Conservation (phyloP, 2,113 vertebrate genomes). For the Actinemys pallida region DNA sequence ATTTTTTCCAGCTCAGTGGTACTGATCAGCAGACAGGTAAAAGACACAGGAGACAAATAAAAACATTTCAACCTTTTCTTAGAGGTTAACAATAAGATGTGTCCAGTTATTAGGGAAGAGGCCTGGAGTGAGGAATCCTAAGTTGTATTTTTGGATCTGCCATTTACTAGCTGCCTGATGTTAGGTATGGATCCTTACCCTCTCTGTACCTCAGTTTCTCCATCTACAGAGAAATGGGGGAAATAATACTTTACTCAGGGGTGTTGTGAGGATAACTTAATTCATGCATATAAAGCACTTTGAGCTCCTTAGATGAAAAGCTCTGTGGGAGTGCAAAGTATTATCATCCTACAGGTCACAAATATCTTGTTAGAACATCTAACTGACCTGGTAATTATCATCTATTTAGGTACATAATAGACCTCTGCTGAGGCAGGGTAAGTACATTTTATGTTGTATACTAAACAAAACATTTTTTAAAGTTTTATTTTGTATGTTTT, state of each 20-base stretch:
- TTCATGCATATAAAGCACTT: background rate
- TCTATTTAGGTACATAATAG: background rate
- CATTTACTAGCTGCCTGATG: constrained; percentile 21
- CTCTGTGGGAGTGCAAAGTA: background rate
- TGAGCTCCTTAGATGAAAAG: background rate
- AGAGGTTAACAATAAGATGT: constrained; percentile 14
- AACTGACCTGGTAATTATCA: background rate
- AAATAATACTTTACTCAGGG: background rate
- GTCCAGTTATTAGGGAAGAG: background rate
- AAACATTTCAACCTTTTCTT: constrained; percentile 35
- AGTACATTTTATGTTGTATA: background rate
- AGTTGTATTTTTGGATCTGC: constrained; percentile 26
- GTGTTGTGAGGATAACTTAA: background rate
- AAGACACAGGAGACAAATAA: constrained; percentile 14
- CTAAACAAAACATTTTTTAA: background rate
- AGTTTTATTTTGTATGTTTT: background rate
- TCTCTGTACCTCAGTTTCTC: background rate
- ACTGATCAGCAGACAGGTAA: background rate
- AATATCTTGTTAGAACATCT: background rate
- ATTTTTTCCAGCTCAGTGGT: constrained; percentile 51
- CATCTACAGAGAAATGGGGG: background rate
- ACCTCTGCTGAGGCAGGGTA: background rate
- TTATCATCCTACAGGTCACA: background rate
- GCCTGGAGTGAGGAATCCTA: background rate
- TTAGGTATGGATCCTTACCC: background rate